Conservation (phyloP, 2,797 vertebrate species). For the Etheostoma perlongum region DNA sequence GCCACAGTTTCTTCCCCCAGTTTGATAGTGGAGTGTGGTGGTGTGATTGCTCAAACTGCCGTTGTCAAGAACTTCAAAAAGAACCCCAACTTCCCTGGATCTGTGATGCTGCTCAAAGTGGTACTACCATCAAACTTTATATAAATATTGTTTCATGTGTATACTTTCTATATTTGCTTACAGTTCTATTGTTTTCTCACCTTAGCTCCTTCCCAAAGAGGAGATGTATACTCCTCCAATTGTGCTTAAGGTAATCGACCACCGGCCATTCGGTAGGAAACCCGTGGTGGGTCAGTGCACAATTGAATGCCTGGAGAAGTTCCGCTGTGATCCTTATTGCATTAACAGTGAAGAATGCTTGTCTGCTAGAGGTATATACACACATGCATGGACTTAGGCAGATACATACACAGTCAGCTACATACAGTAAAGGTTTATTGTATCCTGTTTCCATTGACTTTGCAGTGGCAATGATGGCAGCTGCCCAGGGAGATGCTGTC, state of each 20-base stretch:
- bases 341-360: conserved; percentile 79
- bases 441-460: conserved; percentile 14
- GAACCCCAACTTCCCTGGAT: conserved; percentile 95
- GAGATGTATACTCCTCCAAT: conserved; percentile 96
- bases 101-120: conserved; percentile 96
- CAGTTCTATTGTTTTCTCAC: conserved; percentile 4
- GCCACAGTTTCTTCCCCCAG: conserved; percentile 92
- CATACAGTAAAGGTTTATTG: not conserved
- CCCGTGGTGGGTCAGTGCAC: conserved; percentile 97
- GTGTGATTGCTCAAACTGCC: conserved; percentile 91
- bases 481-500: conserved; percentile 84
- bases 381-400: not conserved
- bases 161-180: not conserved
- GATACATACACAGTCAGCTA: not conserved
- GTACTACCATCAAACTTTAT: conserved; percentile 72
- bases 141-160: conserved; percentile 1
- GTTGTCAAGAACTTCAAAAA: conserved; percentile 96
- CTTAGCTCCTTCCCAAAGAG: conserved; percentile 94
- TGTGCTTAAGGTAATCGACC: conserved; percentile 95
- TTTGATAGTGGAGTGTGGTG: conserved; percentile 95
- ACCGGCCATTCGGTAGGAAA: conserved; percentile 95
- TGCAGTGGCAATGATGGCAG: conserved; percentile 87
- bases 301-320: conserved; percentile 90
- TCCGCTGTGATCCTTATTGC: conserved; percentile 92
- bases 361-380: conserved; percentile 89